Evolutionary conservation across 2,888 invertebrate species (phyloP).

Genomic region (Lasioglossum zephyrum): DNA sequence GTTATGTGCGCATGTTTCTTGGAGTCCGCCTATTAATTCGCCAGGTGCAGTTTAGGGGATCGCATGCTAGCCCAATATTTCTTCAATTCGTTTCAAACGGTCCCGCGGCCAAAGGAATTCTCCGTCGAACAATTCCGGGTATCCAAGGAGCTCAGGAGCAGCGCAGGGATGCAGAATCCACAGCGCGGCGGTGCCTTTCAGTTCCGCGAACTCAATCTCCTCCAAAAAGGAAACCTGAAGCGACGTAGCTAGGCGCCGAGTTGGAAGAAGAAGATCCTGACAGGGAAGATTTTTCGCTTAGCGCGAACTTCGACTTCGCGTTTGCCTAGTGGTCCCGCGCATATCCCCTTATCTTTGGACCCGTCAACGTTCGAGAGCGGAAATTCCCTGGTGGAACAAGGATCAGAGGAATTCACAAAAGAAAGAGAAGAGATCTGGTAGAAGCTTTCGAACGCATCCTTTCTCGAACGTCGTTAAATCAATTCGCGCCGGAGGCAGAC

Average conservation of each 20-base stretch:
- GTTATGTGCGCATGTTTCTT: neutral
- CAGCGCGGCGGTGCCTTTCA: neutral
- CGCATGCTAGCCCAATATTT: neutral
- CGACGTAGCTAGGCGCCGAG: neutral
- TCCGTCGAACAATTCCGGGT: conserved; percentile 4
- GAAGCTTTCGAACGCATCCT: conserved; percentile 16
- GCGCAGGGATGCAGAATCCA: neutral
- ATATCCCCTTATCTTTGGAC: neutral
- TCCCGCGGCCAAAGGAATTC: neutral
- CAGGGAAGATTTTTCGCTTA: conserved; percentile 8
- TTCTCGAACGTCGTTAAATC: conserved; percentile 58
- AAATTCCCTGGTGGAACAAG: neutral
- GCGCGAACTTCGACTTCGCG: conserved; percentile 14
- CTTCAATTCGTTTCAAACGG: neutral
- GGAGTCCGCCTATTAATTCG: neutral
- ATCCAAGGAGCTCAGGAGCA: neutral
- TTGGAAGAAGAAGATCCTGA: neutral
- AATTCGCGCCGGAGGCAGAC: conserved; percentile 58
- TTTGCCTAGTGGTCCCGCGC: neutral
- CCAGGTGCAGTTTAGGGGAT: neutral
- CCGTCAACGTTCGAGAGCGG: conserved; percentile 8
- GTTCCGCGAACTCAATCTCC: neutral
- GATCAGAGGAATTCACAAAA: neutral
- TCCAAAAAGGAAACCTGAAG: neutral
- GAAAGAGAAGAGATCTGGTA: neutral